Conservation (phyloP, 2,888 invertebrate species). For the Hyalella azteca region DNA sequence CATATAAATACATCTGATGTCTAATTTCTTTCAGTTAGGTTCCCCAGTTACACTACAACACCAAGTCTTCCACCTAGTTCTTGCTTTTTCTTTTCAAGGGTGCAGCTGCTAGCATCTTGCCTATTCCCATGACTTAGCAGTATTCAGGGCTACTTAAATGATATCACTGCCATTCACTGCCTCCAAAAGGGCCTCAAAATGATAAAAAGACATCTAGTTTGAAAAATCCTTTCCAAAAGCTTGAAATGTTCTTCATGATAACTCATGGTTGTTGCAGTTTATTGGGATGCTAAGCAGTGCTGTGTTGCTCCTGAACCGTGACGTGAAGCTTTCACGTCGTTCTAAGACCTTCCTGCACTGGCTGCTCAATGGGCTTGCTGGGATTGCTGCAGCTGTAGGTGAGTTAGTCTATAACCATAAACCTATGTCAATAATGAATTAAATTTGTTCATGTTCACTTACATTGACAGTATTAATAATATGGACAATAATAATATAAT, state of each 20-base stretch:
- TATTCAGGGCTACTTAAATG: not conserved
- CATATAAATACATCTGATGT: too few species aligned
- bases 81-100: not conserved
- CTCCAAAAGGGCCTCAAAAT: not conserved
- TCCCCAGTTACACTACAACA: too few species aligned
- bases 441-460: too few species aligned
- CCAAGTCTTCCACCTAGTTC: too few species aligned
- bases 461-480: too few species aligned
- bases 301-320: not conserved
- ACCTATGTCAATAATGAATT: too few species aligned
- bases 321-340: not conserved
- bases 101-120: not conserved
- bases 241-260: not conserved
- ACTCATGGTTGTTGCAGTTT: not conserved
- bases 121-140: not conserved
- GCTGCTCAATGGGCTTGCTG: not conserved
- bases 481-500: too few species aligned
- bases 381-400: constrained; percentile 2
- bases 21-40: too few species aligned
- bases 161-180: not conserved
- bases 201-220: not conserved
- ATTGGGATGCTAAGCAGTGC: not conserved
- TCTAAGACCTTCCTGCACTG: not conserved
- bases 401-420: too few species aligned
- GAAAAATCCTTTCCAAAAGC: not conserved